Evolutionary conservation across 2,797 vertebrate genomes (phyloP), one percentile per base, ranked within the genome.

Genomic region (Liasis olivaceus): DNA sequence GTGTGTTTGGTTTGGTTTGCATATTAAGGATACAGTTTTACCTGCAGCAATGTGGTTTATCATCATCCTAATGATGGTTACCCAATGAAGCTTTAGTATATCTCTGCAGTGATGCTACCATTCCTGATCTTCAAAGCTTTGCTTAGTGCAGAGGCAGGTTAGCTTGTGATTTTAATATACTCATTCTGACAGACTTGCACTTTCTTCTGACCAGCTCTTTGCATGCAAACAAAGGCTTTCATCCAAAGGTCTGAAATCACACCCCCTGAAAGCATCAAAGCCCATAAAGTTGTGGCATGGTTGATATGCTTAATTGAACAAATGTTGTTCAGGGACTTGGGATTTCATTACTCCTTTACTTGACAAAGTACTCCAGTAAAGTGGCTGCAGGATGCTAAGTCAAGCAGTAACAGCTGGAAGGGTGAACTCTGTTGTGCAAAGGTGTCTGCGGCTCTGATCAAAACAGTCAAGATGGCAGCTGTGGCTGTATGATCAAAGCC

Each of bases 111-210:
- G 47, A 24, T 81, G 47, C 24, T 81, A 47, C 24, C 24, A 17
- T 87, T 93, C 93, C 81, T 64, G 85, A 60, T 63, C 84, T 94
- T 86, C 64, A 24, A 90, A 88, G 92, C 51, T 1, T 60, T 47
- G 4, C 31, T 47, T 36, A 5, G 66, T 54, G 22, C 12, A 77
- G 60, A 62, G 4, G 13, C 22, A 31, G 88, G 88, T 90, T 87
- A 60, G 90, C 88, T 64, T 63, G 58, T 28, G 15, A 58, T 36
- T 84, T 87, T 93, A 47, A 63, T 77, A 42, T 36, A 3, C 17
- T 63, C 20, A 0, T 90, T 87, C n/a, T 42, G 28, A 88, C 36
- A 63, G 15, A 14, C 47, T 42, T 87, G 89, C 92, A 84, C 51
- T 93, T 93, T 90, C 17, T 84, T 31, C 42, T 60, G 62, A 14